Percentiles rank a stretch among this genome's conserved stretches.
These are phyloP conservation scores for Ligdia adustata DNA, from an alignment of 2,888 invertebrate genomes.

Conservation along the genomic window DNA sequence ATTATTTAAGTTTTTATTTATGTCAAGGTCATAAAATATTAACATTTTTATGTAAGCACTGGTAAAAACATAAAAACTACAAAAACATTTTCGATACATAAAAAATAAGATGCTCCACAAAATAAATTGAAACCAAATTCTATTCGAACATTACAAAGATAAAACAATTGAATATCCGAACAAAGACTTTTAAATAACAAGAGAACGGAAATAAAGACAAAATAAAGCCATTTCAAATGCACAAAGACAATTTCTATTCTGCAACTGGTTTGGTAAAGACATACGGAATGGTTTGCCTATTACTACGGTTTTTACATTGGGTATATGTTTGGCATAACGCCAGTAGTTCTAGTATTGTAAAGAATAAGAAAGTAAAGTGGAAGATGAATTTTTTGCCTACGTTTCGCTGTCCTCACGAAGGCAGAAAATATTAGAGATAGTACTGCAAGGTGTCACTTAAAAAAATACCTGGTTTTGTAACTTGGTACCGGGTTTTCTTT, in stretches of 20 bases:
- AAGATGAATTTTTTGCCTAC: constrained; percentile 18
- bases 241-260: constrained; percentile 31
- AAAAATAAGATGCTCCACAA: too few relatives aligned
- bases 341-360: constrained; percentile 26
- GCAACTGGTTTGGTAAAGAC: constrained; percentile 38
- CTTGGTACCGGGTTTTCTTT: too few relatives aligned
- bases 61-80: too few relatives aligned
- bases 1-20: too few relatives aligned
- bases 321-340: constrained; percentile 34
- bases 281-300: constrained; percentile 33
- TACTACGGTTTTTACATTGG: constrained; percentile 37
- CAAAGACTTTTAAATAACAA: constrained; percentile 8
- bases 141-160: background rate
- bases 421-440: too few relatives aligned
- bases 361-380: constrained; percentile 1
- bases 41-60: too few relatives aligned
- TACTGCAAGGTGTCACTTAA: too few relatives aligned
- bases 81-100: constrained; percentile 2
- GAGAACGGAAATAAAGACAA: constrained; percentile 1
- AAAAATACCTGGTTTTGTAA: too few relatives aligned
- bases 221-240: constrained; percentile 27
- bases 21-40: too few relatives aligned
- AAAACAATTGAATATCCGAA: constrained; percentile 8
- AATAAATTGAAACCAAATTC: background rate
- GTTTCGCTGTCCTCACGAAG: constrained; percentile 17